These are phyloP conservation scores for Minunthozetes semirufus DNA, from an alignment of 2,888 invertebrate genomes.

Conservation along the genomic window DNA sequence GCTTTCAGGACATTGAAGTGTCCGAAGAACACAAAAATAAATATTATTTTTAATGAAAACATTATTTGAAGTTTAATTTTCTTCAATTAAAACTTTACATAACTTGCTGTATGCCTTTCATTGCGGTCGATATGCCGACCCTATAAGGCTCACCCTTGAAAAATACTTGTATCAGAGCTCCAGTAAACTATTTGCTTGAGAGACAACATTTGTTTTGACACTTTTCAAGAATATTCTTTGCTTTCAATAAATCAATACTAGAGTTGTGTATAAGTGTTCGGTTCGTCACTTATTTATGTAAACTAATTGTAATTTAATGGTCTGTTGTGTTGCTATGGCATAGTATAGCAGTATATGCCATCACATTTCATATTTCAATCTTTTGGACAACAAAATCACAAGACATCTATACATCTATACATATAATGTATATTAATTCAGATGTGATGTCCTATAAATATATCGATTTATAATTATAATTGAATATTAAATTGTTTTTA, in stretches of 20 bases:
- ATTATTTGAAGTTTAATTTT: too few relatives aligned
- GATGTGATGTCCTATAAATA: too few relatives aligned
- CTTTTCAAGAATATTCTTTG: neutral
- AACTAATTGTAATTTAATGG: neutral
- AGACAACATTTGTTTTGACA: neutral
- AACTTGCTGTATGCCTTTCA: neutral
- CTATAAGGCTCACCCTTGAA: neutral
- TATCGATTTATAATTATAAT: too few relatives aligned
- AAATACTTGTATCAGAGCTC: neutral
- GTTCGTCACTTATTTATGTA: neutral
- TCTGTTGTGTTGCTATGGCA: neutral
- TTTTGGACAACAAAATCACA: neutral
- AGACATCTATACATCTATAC: neutral
- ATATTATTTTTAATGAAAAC: too few relatives aligned
- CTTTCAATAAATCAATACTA: constrained; percentile 1
- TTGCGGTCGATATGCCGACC: neutral
- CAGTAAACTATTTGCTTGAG: neutral
- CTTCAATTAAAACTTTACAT: too few relatives aligned
- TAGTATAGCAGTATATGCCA: too few relatives aligned
- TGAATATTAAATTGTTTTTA: too few relatives aligned
- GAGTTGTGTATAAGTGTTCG: neutral
- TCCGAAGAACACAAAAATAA: neutral
- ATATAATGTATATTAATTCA: too few relatives aligned
- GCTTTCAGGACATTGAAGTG: neutral
- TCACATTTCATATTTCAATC: neutral